phyloP scores from a whole-genome alignment of 2,797 vertebrate species.

The Myioborus melanocephalus region DNA sequence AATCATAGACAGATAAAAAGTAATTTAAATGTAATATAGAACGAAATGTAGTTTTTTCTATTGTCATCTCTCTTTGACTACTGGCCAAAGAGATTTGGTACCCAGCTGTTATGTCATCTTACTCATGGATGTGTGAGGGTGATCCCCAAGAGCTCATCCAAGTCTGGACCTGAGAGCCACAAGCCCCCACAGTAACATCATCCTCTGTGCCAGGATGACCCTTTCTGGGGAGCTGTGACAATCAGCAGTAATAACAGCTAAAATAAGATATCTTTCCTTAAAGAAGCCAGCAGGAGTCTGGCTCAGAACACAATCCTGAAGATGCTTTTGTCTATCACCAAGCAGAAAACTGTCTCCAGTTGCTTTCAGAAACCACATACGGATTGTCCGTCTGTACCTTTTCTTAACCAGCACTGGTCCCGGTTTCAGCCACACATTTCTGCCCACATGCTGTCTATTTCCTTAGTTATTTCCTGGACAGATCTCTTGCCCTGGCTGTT shows the following conservation, averaged over 20 bases:
- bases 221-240: background rate
- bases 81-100: background rate
- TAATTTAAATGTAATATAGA: background rate
- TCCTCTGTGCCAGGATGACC: background rate
- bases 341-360: background rate
- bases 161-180: background rate
- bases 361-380: background rate
- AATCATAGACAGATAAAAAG: background rate
- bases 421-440: background rate
- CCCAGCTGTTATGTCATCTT: background rate
- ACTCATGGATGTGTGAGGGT: background rate
- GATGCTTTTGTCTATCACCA: slow-evolving; percentile 28
- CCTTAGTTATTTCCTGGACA: background rate
- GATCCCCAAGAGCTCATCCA: background rate
- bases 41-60: background rate
- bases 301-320: slow-evolving; percentile 13
- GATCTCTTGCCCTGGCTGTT: background rate
- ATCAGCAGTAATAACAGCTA: background rate
- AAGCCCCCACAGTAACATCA: background rate
- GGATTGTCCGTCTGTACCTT: background rate
- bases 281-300: background rate
- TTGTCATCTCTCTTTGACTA: background rate
- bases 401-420: slow-evolving; percentile 6
- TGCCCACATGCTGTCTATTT: background rate
- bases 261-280: background rate